Evolutionary conservation across 2,888 invertebrate species (phyloP).

Genomic region (Himalopsyche kuldschensis): DNA sequence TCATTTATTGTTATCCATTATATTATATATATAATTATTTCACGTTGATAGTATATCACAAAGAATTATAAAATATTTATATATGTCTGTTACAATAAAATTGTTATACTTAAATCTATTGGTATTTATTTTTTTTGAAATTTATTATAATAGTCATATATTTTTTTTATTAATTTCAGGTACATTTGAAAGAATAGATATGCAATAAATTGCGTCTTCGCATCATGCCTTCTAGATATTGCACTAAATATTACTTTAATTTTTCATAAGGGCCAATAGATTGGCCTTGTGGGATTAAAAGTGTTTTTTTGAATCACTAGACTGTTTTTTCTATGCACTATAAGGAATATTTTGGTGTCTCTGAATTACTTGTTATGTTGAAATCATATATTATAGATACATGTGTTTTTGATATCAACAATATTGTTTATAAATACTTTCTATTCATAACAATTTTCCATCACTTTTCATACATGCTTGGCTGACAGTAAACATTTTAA

Average conservation of each 20-base stretch:
- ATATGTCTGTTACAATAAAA: not conserved
- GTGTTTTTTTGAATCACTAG: no score
- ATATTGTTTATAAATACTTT: not conserved
- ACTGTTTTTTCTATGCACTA: no score
- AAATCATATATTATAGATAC: not conserved
- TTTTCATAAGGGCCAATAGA: no score
- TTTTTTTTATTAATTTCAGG: not conserved
- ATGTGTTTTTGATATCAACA: not conserved
- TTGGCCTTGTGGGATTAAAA: no score
- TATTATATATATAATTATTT: no score
- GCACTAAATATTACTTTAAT: not conserved
- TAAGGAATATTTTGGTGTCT: no score
- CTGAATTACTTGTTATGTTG: no score
- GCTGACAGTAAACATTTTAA: not conserved
- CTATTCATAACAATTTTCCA: not conserved
- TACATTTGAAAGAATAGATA: slow-evolving; percentile 2
- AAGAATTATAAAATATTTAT: no score
- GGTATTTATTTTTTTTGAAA: not conserved
- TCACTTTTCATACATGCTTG: not conserved
- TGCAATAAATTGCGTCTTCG: not conserved
- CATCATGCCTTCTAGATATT: not conserved
- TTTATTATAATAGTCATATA: not conserved
- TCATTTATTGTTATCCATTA: no score
- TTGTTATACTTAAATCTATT: not conserved
- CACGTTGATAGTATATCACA: no score